Evolutionary conservation across 53 echinoderm and acorn worm genomes (phyloP).

Genomic region (Stichopus horrens): DNA sequence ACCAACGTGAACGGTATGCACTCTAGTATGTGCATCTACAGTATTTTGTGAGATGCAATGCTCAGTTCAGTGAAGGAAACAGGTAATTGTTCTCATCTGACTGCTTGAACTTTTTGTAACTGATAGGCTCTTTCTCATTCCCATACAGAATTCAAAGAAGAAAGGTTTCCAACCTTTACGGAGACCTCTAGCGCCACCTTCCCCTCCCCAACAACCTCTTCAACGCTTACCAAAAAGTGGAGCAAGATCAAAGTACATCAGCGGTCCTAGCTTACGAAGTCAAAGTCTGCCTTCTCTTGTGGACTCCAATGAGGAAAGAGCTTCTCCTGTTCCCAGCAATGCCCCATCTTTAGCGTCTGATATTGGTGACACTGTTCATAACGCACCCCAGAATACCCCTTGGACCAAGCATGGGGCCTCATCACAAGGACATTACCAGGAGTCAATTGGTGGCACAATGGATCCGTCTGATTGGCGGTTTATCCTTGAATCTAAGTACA

Average conservation of each 20-base stretch:
- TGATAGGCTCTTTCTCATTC: not conserved
- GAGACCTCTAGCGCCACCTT: conserved; percentile 73
- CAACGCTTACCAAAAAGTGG: conserved; percentile 57
- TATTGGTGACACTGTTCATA: conserved; percentile 61
- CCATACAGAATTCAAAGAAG: conserved; percentile 47
- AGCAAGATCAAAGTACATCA: conserved; percentile 3
- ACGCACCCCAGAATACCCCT: conserved; percentile 84
- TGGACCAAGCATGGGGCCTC: conserved; percentile 51
- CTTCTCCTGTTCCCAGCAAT: conserved; percentile 77
- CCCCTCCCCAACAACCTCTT: conserved; percentile 54
- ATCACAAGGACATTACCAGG: conserved; percentile 30
- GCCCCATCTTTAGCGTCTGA: conserved; percentile 83
- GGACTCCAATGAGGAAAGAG: conserved; percentile 47
- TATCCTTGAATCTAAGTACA: conserved; percentile 80
- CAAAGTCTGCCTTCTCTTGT: conserved; percentile 51
- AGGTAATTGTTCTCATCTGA: not conserved
- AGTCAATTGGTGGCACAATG: conserved; percentile 18
- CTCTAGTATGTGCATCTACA: no score
- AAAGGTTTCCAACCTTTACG: conserved; percentile 61
- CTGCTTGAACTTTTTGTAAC: no score
- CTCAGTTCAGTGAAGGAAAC: not conserved
- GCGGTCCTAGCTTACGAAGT: conserved; percentile 33
- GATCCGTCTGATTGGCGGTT: conserved; percentile 66
- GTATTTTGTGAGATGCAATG: no score
- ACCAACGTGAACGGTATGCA: no score